Conservation (phyloP, 2,888 invertebrate genomes). For the Drosophila fungiperda region DNA sequence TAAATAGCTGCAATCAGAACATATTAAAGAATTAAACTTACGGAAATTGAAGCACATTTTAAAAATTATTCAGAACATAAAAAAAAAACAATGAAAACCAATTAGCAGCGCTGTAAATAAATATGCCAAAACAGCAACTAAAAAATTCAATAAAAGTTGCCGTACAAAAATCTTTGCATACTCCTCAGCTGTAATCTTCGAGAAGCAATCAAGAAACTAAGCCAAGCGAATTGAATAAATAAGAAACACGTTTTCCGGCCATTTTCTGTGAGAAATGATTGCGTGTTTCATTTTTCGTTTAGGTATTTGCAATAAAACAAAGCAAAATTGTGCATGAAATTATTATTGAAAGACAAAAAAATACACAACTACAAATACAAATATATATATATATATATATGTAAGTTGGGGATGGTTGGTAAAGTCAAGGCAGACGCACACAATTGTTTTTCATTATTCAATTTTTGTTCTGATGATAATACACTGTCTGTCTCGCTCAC, state of each 20-base stretch:
- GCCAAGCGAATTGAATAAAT: constrained; percentile 81
- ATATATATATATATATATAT: background rate
- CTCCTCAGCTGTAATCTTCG: constrained; percentile 37
- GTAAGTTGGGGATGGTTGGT: constrained; percentile 18
- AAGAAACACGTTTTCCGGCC: constrained; percentile 66
- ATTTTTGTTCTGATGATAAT: constrained; percentile 72
- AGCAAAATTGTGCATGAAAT: constrained; percentile 80
- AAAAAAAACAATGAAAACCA: constrained; percentile 30
- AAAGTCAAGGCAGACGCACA: constrained; percentile 65
- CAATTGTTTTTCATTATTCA: constrained; percentile 82
- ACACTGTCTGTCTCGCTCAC: constrained; percentile 36
- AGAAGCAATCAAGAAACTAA: constrained; percentile 78
- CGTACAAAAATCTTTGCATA: background rate
- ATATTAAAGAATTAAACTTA: background rate
- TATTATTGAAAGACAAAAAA: constrained; percentile 50
- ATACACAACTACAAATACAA: background rate
- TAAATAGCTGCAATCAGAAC: background rate
- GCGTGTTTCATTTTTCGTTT: constrained; percentile 2
- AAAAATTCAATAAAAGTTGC: constrained; percentile 5
- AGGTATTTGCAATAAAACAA: constrained; percentile 64
- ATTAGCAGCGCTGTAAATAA: constrained; percentile 51
- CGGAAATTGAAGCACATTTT: too few species aligned
- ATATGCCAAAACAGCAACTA: constrained; percentile 22
- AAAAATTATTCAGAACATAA: background rate
- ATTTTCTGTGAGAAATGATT: background rate